Conservation (phyloP, 2,113 vertebrate genomes). For the Osmerus eperlanus region DNA sequence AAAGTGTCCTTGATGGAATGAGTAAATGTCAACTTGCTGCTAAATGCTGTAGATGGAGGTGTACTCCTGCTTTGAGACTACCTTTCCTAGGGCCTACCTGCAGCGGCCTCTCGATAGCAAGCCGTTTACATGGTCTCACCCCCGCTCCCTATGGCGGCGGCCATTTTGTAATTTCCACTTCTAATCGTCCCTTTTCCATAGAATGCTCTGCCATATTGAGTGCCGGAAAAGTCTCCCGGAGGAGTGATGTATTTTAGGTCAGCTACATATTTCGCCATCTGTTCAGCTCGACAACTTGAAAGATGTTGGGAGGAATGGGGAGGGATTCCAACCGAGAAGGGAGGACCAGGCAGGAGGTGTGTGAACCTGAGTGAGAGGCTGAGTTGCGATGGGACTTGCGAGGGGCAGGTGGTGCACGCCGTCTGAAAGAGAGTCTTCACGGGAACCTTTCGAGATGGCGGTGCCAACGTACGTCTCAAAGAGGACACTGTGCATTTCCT, state of each 20-base stretch:
- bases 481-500: conserved; percentile 8
- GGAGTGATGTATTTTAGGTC: conserved; percentile 67
- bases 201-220: conserved; percentile 50
- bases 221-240: conserved; percentile 46
- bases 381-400: conserved; percentile 3
- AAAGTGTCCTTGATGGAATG: conserved; percentile 16
- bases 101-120: conserved; percentile 14
- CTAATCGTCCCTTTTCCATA: conserved; percentile 34
- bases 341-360: background rate
- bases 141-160: conserved; percentile 12
- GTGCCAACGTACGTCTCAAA: conserved; percentile 18
- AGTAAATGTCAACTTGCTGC: conserved; percentile 22
- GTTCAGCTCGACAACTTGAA: conserved; percentile 55
- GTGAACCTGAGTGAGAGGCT: conserved; percentile 30
- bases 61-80: conserved; percentile 5
- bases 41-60: conserved; percentile 34
- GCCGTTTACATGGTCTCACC: conserved; percentile 30
- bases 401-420: conserved; percentile 15
- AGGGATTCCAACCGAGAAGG: conserved; percentile 20
- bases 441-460: conserved; percentile 17
- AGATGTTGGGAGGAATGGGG: conserved; percentile 38
- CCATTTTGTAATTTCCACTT: conserved; percentile 29
- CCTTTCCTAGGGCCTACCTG: conserved; percentile 2
- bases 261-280: conserved; percentile 68
- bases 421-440: conserved; percentile 1